These are phyloP conservation scores for Psilopsiagon aymara DNA, from an alignment of 2,113 vertebrate genomes.

Conservation along the genomic window DNA sequence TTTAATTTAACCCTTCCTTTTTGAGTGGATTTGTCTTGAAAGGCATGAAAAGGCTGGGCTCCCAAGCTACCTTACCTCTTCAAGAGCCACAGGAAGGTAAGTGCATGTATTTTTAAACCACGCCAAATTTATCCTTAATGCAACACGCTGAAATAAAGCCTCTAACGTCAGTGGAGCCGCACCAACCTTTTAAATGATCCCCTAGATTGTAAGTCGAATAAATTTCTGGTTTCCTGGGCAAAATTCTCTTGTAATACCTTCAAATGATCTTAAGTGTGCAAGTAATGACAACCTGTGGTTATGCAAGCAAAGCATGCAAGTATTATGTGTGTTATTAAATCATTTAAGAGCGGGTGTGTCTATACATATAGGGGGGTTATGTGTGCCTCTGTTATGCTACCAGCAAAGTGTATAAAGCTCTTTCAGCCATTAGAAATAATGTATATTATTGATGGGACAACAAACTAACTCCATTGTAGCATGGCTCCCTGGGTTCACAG, in stretches of 20 bases:
- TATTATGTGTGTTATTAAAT: not conserved
- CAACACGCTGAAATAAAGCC: not conserved
- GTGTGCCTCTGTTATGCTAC: fast-evolving
- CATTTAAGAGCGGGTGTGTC: not conserved
- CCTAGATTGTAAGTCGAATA: not conserved
- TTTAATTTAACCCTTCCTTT: conserved; percentile 66
- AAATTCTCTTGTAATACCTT: not conserved
- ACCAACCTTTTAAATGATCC: not conserved
- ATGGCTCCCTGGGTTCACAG: not conserved
- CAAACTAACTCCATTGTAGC: not conserved
- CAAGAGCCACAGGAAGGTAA: conserved; percentile 27
- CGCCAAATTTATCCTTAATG: conserved; percentile 30
- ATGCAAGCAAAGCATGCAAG: not conserved
- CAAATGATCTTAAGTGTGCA: not conserved
- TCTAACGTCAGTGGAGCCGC: not conserved
- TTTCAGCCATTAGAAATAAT: not conserved
- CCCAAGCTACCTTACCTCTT: conserved; percentile 19
- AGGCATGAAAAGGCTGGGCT: conserved; percentile 44
- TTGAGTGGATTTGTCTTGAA: conserved; percentile 55
- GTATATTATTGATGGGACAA: not conserved
- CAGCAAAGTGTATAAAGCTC: not conserved
- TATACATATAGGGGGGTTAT: fast-evolving
- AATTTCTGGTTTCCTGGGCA: not conserved
- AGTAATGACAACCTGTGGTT: not conserved
- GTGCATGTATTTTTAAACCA: conserved; percentile 26